Base-by-base conservation (phyloP, 2,888 invertebrate species). In the Philopedon plagiatum region DNA sequence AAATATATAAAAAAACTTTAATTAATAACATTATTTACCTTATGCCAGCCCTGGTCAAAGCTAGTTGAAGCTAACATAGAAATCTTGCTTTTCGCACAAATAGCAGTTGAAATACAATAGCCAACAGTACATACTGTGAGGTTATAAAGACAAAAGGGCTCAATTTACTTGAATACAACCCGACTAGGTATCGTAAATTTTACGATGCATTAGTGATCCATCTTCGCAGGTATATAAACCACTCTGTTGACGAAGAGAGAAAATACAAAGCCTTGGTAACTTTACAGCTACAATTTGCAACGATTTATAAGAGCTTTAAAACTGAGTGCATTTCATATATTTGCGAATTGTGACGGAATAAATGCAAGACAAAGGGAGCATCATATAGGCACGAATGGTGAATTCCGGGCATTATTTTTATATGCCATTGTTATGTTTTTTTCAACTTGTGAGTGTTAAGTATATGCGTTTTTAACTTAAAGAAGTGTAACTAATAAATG, bases 171-270 rank as follows among this genome's bases (percentile, higher is more conserved):
- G 51, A 46, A 46, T 62, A 58, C 37, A 58, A 61, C 61, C 63
- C 44, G 18, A 41, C 39, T 41, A 61, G 71, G 65, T 61, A 56
- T 71, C 60, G 61, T 71, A 71, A 54, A 71, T 71, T 71, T 71
- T 71, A 71, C 65, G 61, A 65, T 65, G 61, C 65, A 71, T 71
- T 71, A 65, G 71, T 56, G 65, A 71, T 71, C 71, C 60, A 71
- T 71, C 71, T 65, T 71, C 26, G 56, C 58, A 51, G 26, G 56
- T 65, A 58, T 71, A 71, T 71, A 60, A 71, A 61, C 60, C 65
- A 37, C 61, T 61, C 60, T 60, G 62, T 62, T 60, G 21, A 23
- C 46, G 21, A 23, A 46, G n/a, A 19, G 1, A 23, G 21, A 46
- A 23, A 9, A 46, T 46, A 23, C 1, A 7, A 44, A 44, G 44